phyloP scores from a whole-genome alignment of 2,888 invertebrate species.

The Sphecodes monilicornis region DNA sequence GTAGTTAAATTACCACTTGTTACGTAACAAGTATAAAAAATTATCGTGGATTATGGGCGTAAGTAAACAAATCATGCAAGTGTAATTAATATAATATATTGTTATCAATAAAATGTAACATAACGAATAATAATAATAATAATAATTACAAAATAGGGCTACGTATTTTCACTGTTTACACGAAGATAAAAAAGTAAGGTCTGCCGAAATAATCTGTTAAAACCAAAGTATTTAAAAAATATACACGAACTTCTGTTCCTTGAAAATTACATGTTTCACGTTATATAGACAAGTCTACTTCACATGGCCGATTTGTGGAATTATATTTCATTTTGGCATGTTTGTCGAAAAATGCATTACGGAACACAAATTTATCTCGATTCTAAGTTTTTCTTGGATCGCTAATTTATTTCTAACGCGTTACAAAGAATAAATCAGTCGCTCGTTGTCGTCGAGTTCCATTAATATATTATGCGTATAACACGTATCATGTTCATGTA shows the following conservation, averaged over 20 bases:
- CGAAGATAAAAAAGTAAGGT: constrained; percentile 67
- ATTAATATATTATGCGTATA: constrained; percentile 36
- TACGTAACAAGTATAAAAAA: constrained; percentile 22
- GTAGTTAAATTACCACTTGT: constrained; percentile 32
- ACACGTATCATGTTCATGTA: constrained; percentile 50
- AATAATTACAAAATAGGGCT: constrained; percentile 82
- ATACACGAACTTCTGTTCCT: constrained; percentile 52
- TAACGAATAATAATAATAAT: constrained; percentile 83
- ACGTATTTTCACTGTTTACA: constrained; percentile 76
- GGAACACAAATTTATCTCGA: constrained; percentile 32
- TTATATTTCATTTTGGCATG: constrained; percentile 62
- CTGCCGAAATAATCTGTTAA: constrained; percentile 57
- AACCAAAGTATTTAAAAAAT: constrained; percentile 62
- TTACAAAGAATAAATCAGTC: constrained; percentile 61
- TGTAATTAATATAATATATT: constrained; percentile 83
- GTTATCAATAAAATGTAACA: constrained; percentile 84
- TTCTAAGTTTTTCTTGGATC: constrained; percentile 31
- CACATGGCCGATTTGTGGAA: constrained; percentile 38
- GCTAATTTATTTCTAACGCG: constrained; percentile 36
- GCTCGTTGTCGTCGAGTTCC: constrained; percentile 58
- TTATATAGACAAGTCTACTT: constrained; percentile 51
- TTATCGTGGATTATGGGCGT: constrained; percentile 64
- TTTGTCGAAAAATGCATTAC: constrained; percentile 59
- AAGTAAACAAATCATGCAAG: constrained; percentile 75
- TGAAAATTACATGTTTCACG: constrained; percentile 38